These are phyloP conservation scores for Perccottus glenii DNA, from an alignment of 2,113 vertebrate species.

Conservation along the genomic window DNA sequence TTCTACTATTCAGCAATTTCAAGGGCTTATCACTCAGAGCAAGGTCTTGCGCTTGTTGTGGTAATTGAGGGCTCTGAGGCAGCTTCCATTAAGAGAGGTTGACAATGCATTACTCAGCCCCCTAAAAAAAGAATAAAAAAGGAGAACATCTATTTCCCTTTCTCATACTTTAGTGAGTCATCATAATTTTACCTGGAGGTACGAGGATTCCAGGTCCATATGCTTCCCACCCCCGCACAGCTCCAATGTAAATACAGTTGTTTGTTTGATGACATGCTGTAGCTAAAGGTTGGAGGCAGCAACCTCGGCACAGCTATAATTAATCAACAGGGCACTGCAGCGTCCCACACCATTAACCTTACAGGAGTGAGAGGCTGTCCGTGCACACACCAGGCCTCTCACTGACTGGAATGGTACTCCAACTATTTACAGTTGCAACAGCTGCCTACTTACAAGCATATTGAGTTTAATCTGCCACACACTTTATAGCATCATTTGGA, in stretches of 20 bases:
- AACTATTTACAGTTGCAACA: not conserved
- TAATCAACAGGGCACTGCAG: constrained; percentile 58
- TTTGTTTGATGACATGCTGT: constrained; percentile 57
- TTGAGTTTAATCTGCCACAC: too few species aligned
- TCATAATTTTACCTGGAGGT: constrained; percentile 40
- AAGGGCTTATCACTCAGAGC: constrained; percentile 32
- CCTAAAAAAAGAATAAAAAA: constrained; percentile 20
- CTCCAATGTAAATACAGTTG: constrained; percentile 64
- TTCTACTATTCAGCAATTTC: constrained; percentile 17
- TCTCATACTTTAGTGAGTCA: constrained; percentile 34
- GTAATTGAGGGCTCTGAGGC: constrained; percentile 29
- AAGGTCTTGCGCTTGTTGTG: constrained; percentile 26
- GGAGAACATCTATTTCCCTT: constrained; percentile 16
- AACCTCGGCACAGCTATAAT: constrained; percentile 63
- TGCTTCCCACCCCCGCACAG: constrained; percentile 30
- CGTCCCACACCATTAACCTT: constrained; percentile 67
- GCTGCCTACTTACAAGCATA: too few species aligned
- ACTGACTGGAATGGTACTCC: not conserved
- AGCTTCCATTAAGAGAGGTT: constrained; percentile 38
- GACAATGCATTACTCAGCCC: constrained; percentile 38
- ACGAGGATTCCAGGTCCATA: constrained; percentile 32
- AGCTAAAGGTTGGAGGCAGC: constrained; percentile 52
- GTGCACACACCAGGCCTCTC: constrained; percentile 21
- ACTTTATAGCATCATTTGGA: too few species aligned
- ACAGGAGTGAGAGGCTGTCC: constrained; percentile 38